Conservation (phyloP, 1,140 invertebrate genomes). For the Heliconius eleuchia region DNA sequence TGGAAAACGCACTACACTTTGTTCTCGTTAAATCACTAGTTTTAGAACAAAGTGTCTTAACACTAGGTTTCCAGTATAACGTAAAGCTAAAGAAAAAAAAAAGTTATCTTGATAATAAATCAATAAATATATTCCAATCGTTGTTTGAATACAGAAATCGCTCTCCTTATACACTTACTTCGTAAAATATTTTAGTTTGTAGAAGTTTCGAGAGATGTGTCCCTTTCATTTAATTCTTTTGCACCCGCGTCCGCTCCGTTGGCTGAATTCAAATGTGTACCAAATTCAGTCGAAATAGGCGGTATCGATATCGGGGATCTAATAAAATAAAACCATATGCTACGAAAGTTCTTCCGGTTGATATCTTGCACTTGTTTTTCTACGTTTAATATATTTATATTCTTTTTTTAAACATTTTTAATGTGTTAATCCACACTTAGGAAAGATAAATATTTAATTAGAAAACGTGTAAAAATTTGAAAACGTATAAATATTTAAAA, state of each 20-base stretch:
- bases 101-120: not conserved
- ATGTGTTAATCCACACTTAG: no score
- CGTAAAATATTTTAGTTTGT: conserved; percentile 16
- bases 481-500: no score
- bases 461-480: no score
- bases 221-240: conserved; percentile 32
- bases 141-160: not conserved
- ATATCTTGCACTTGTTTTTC: not conserved
- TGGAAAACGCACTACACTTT: no score
- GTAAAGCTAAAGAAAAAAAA: no score
- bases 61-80: no score
- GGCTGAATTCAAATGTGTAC: conserved; percentile 45
- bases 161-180: not conserved
- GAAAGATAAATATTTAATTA: no score
- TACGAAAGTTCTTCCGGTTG: conserved; percentile 30
- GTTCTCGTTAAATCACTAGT: no score
- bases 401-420: no score
- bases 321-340: conserved; percentile 45
- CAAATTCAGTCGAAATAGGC: conserved; percentile 32
- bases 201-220: conserved; percentile 12
- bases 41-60: no score
- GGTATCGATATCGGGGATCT: conserved; percentile 24
- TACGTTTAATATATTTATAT: not conserved
- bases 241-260: conserved; percentile 29
- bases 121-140: not conserved